These are phyloP conservation scores for Polydrusus cervinus DNA, from an alignment of 2,888 invertebrate species.

Conservation along the genomic window DNA sequence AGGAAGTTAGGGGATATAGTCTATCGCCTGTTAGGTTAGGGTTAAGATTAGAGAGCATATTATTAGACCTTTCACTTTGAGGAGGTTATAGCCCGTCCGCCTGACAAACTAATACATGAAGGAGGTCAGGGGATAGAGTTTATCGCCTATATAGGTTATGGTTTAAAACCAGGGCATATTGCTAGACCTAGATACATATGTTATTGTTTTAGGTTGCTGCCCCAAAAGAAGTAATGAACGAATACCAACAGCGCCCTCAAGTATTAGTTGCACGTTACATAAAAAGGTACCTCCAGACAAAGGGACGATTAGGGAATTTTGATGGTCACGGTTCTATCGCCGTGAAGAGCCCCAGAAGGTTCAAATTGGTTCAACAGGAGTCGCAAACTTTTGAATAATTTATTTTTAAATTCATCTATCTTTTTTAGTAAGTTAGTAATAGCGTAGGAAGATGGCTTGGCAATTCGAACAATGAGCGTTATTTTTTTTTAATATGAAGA, in stretches of 20 bases:
- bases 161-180: too few species aligned
- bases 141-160: too few species aligned
- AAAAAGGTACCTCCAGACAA: slow-evolving; percentile 85
- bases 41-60: too few species aligned
- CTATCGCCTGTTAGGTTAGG: too few species aligned
- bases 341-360: slow-evolving; percentile 89
- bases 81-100: too few species aligned
- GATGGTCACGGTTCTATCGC: slow-evolving; percentile 86
- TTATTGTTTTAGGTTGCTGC: slow-evolving; percentile 79
- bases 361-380: slow-evolving; percentile 92
- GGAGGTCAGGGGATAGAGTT: too few species aligned
- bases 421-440: slow-evolving; percentile 11
- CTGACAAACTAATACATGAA: too few species aligned
- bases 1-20: too few species aligned
- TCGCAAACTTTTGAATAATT: slow-evolving; percentile 90
- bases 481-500: slow-evolving; percentile 2
- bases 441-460: slow-evolving; percentile 2
- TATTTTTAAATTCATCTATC: slow-evolving; percentile 1
- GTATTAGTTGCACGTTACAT: slow-evolving; percentile 88
- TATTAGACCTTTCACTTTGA: too few species aligned
- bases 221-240: slow-evolving; percentile 90
- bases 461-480: background rate
- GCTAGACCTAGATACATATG: too few species aligned
- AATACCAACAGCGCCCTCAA: slow-evolving; percentile 94
- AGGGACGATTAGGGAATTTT: slow-evolving; percentile 79